Evolutionary conservation across 92 coral and sea anemone species (phyloP), one percentile per base, ranked within the genome.

Genomic region (Scolanthus callimorphus): DNA sequence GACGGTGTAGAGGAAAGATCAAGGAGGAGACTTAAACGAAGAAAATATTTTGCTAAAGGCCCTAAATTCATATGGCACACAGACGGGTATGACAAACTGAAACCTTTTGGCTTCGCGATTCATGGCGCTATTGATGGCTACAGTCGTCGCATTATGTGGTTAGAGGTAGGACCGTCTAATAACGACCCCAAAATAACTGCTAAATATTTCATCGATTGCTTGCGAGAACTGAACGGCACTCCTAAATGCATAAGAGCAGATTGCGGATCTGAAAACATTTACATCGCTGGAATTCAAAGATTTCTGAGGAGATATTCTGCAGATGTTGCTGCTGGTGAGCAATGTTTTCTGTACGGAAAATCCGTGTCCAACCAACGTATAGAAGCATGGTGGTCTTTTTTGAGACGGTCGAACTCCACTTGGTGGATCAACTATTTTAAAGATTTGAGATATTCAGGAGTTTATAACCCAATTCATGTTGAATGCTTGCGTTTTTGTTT

Each of bases 31-130:
- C 43, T 65, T 17, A 64, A 38, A 64, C 26, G 69, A 31, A 41
- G 67, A 34, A 20, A 44, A 43, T 57, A 57, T 55, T 29, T 19
- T 47, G 66, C 48, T 1, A 58, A 25, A 48, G 61, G 70, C 11
- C 79, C 79, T 25, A 71, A 65, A 21, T 51, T 51, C 49, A 34
- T 65, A 10, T 65, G 72, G 72, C 72, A 65, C 38, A 29, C 49
- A 3, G 71, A 61, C 46, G 79, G 75, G 19, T 68, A 55, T 21
- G 75, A 57, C 56, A 68, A 68, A 38, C 57, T 68, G 3, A 68
- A 68, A 28, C 75, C 75, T 26, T 68, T 41, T 46, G 75, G 75
- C 6, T 55, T 68, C 25, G 30, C 51, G 29, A 55, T 68, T 4
- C 75, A 68, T 27, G 66, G 34, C 51, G 65, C 73, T 28, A 65